These are phyloP conservation scores for Hydroisotoma schaefferi DNA, from an alignment of 2,888 invertebrate genomes.

Conservation along the genomic window DNA sequence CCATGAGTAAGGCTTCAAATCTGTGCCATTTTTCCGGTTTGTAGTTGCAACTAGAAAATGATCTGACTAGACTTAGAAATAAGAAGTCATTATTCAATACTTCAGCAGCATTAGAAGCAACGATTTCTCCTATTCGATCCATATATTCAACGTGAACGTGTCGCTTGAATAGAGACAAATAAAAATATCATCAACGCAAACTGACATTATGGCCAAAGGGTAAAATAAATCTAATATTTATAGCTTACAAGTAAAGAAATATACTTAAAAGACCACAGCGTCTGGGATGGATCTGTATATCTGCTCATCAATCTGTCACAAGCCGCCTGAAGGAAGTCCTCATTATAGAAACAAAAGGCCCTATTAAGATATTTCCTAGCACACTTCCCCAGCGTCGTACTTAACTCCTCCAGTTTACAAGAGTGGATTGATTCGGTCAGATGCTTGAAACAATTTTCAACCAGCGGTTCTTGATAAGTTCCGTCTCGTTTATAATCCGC, in stretches of 20 bases:
- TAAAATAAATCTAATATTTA: no score
- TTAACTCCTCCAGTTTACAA: constrained; percentile 46
- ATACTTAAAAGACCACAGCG: constrained; percentile 55
- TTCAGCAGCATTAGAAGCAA: constrained; percentile 53
- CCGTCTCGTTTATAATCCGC: constrained; percentile 51
- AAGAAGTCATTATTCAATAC: constrained; percentile 54
- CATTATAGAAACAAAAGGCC: constrained; percentile 59
- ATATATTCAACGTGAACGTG: constrained; percentile 60
- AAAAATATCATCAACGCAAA: no score
- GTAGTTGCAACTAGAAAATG: constrained; percentile 61
- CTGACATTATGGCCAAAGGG: no score
- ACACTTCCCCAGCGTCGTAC: constrained; percentile 49
- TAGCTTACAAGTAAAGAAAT: constrained; percentile 58
- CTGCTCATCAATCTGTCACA: constrained; percentile 50
- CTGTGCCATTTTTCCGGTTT: constrained; percentile 60
- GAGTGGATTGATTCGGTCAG: constrained; percentile 51
- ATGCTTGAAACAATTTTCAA: constrained; percentile 16
- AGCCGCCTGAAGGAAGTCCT: constrained; percentile 60
- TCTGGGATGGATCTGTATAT: background rate
- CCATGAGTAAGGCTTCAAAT: constrained; percentile 55
- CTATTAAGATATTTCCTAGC: constrained; percentile 54
- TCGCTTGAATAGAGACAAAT: no score
- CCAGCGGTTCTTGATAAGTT: constrained; percentile 1
- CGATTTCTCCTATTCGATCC: constrained; percentile 59
- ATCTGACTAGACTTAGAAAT: constrained; percentile 57